Conservation (phyloP, 2,797 vertebrate species). For the Acipenser transmontanus region DNA sequence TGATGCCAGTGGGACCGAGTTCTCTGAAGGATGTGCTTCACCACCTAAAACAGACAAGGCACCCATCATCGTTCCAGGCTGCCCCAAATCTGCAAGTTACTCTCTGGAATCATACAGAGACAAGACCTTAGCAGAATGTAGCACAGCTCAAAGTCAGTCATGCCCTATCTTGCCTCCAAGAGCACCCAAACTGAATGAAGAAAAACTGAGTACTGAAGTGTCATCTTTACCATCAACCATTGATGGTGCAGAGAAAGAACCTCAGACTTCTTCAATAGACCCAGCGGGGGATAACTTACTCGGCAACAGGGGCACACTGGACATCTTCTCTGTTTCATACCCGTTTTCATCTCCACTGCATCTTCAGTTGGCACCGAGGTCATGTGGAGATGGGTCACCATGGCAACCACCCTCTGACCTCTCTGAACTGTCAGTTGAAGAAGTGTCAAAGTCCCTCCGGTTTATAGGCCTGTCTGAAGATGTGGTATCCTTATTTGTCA, state of each 20-base stretch:
- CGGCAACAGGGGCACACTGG: constrained; percentile 53
- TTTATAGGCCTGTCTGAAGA: constrained; percentile 93
- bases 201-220: constrained; percentile 49
- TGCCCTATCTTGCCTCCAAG: constrained; percentile 89
- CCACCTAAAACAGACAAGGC: constrained; percentile 45
- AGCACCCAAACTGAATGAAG: constrained; percentile 66
- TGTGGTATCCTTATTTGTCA: constrained; percentile 77
- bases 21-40: constrained; percentile 23
- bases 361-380: constrained; percentile 57
- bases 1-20: constrained; percentile 62
- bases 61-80: constrained; percentile 47
- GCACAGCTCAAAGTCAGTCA: constrained; percentile 79
- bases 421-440: constrained; percentile 84
- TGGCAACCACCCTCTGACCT: constrained; percentile 85
- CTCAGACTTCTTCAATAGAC: constrained; percentile 43
- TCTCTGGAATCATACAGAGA: constrained; percentile 76
- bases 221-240: constrained; percentile 50
- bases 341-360: constrained; percentile 60
- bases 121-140: constrained; percentile 58
- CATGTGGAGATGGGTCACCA: constrained; percentile 64
- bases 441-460: constrained; percentile 84
- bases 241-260: constrained; percentile 60
- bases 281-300: constrained; percentile 57
- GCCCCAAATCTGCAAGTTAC: constrained; percentile 85
- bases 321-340: constrained; percentile 59